A percentile compares a stretch with the other conserved stretches of the same genome.
Evolutionary conservation across 2,888 invertebrate genomes (phyloP).

Genomic region (Atethmia centrago): DNA sequence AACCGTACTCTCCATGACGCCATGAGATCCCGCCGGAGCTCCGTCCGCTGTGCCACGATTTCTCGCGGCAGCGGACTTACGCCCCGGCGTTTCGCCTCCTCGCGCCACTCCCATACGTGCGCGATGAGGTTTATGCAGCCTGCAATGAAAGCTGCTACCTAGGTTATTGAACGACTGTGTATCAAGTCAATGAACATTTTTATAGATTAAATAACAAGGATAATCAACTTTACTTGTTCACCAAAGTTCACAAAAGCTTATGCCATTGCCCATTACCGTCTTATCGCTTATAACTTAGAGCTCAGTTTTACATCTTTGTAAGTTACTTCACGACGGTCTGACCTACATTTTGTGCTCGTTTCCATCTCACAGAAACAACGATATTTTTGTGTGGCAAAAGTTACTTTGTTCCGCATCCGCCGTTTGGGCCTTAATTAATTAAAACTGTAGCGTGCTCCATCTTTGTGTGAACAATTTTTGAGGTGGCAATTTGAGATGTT

Average conservation of each 20-base stretch:
- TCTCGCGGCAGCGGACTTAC: no score
- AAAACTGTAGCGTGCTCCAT: conserved; percentile 68
- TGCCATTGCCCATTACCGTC: conserved; percentile 23
- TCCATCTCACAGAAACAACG: conserved; percentile 79
- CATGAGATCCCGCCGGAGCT: no score
- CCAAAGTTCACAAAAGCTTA: not conserved
- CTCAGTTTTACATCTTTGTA: conserved; percentile 79
- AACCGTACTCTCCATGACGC: no score
- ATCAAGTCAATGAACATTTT: not conserved
- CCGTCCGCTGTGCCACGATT: no score
- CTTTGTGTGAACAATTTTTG: conserved; percentile 55
- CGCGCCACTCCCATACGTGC: no score
- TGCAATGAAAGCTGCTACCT: not conserved
- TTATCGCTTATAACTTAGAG: conserved; percentile 64
- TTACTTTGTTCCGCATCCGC: conserved; percentile 79
- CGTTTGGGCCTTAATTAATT: conserved; percentile 82
- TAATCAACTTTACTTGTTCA: not conserved
- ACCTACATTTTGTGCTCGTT: conserved; percentile 83
- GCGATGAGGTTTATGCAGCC: no score
- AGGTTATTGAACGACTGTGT: no score
- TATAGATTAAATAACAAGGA: not conserved
- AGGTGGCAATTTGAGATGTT: conserved; percentile 49
- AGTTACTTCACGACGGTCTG: conserved; percentile 79
- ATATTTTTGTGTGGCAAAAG: conserved; percentile 83
- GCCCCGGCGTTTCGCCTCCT: no score